Evolutionary conservation across 1,140 invertebrate species (phyloP).

Genomic region (Trachymyrmex septentrionalis): DNA sequence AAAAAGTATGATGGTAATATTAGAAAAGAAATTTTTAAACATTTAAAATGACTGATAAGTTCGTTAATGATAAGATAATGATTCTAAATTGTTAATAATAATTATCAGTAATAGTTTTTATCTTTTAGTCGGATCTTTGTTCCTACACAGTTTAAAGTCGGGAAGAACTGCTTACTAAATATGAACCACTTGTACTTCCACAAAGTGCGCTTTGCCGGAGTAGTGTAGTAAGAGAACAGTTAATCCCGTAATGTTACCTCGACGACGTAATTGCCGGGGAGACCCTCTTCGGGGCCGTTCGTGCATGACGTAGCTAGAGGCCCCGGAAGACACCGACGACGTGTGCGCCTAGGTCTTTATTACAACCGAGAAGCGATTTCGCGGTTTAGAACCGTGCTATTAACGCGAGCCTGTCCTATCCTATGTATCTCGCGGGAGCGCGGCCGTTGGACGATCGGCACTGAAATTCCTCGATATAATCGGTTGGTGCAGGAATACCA

Average conservation of each 20-base stretch:
- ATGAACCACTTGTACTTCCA: slow-evolving; percentile 1
- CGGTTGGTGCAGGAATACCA: slow-evolving; percentile 31
- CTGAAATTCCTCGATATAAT: slow-evolving; percentile 52
- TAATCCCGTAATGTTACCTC: slow-evolving; percentile 60
- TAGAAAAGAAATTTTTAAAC: not conserved
- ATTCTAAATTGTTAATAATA: not conserved
- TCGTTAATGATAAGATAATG: not conserved
- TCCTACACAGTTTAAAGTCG: not conserved
- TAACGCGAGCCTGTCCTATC: slow-evolving; percentile 42
- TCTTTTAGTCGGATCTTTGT: not conserved
- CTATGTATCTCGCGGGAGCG: slow-evolving; percentile 42
- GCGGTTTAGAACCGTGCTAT: slow-evolving; percentile 59
- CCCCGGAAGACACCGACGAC: slow-evolving; percentile 53
- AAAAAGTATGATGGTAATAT: too few relatives aligned
- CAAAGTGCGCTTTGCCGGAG: slow-evolving; percentile 10
- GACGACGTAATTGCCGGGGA: slow-evolving; percentile 47
- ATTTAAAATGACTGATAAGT: not conserved
- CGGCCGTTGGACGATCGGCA: slow-evolving; percentile 34
- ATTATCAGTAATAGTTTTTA: not conserved
- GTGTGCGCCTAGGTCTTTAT: slow-evolving; percentile 52
- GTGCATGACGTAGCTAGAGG: slow-evolving; percentile 55
- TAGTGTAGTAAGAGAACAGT: slow-evolving; percentile 38
- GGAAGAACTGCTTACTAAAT: not conserved
- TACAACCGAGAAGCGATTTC: slow-evolving; percentile 60
- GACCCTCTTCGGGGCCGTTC: slow-evolving; percentile 31